phyloP scores from a whole-genome alignment of 2,888 invertebrate species.

The Acanthacorydalis orientalis region DNA sequence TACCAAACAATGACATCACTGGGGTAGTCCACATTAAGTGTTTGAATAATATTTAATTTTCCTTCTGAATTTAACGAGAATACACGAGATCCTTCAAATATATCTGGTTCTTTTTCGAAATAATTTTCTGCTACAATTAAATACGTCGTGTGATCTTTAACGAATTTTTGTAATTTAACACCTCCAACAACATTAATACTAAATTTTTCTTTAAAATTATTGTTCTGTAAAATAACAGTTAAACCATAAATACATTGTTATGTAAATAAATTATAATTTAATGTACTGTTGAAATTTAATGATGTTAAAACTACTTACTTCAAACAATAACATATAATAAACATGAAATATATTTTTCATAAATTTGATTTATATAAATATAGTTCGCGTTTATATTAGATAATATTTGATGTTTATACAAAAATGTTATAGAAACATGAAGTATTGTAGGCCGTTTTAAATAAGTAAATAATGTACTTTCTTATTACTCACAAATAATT shows the following conservation, averaged over 20 bases:
- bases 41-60: conserved; percentile 18
- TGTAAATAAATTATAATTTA: too few species aligned
- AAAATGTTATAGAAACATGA: too few species aligned
- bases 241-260: too few species aligned
- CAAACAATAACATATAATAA: too few species aligned
- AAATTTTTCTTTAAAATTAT: conserved; percentile 1
- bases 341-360: too few species aligned
- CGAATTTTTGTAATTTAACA: conserved; percentile 14
- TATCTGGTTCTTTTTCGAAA: background rate
- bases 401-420: too few species aligned
- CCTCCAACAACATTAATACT: conserved; percentile 13
- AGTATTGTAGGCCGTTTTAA: too few species aligned
- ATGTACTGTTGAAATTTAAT: too few species aligned
- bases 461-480: too few species aligned
- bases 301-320: too few species aligned
- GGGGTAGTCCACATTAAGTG: conserved; percentile 18
- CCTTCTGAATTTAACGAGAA: conserved; percentile 17
- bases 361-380: too few species aligned
- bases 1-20: conserved; percentile 22
- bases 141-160: conserved; percentile 14
- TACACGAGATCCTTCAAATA: conserved; percentile 16
- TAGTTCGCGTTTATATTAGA: too few species aligned
- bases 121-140: conserved; percentile 19
- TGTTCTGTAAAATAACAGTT: background rate
- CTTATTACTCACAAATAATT: background rate